Evolutionary conservation across 2,113 vertebrate species (phyloP).

Genomic region (Suricata suricatta): DNA sequence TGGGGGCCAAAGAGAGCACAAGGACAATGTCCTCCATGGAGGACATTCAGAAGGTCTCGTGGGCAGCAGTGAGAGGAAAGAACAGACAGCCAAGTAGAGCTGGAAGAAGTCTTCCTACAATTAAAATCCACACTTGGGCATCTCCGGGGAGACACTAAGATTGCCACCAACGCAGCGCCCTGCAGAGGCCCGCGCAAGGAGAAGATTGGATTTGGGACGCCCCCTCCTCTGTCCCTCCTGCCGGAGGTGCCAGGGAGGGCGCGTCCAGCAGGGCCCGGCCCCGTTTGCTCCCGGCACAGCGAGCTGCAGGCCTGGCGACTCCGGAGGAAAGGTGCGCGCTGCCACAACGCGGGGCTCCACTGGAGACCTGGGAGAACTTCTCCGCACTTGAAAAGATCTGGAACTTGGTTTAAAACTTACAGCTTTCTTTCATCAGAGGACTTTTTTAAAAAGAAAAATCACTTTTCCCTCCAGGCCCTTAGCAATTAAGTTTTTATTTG

Average conservation of each 20-base stretch:
- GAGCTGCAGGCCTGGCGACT: neutral
- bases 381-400: neutral
- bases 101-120: neutral
- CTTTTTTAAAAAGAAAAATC: neutral
- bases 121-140: neutral
- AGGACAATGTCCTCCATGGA: neutral
- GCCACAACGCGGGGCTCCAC: neutral
- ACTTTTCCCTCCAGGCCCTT: neutral
- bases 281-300: rapidly evolving
- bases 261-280: rapidly evolving
- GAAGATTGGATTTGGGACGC: rapidly evolving
- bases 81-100: neutral
- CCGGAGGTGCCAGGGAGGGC: rapidly evolving
- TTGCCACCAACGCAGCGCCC: neutral
- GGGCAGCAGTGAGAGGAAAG: neutral
- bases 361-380: neutral
- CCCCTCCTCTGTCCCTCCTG: rapidly evolving
- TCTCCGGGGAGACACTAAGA: neutral
- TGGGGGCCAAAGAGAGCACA: rapidly evolving
- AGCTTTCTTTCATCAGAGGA: neutral
- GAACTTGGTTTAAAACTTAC: neutral
- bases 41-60: neutral
- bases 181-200: rapidly evolving
- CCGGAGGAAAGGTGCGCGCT: neutral
- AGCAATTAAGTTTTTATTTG: neutral